Evolutionary conservation across 1,140 invertebrate species (phyloP).

Genomic region (Nephotettix cincticeps): DNA sequence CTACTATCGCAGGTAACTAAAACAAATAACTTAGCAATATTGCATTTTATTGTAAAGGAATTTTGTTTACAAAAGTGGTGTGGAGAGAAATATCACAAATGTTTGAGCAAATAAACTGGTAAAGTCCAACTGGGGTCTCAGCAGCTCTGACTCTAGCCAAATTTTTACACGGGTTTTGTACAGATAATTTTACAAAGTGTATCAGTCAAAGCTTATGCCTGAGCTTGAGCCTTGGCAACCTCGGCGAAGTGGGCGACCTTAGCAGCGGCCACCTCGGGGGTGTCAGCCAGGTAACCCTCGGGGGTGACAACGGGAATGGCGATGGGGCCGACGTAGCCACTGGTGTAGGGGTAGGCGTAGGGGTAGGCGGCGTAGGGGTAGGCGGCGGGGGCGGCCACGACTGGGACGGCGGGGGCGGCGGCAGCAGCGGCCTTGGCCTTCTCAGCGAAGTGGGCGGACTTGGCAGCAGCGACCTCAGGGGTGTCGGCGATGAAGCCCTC

Average conservation of each 20-base stretch:
- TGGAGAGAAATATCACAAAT: too few species aligned
- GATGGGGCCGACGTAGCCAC: slow-evolving; percentile 33
- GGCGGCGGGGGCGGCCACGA: slow-evolving; percentile 1
- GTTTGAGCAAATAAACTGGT: too few species aligned
- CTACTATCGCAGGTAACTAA: too few species aligned
- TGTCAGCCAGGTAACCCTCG: slow-evolving; percentile 59
- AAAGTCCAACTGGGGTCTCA: slow-evolving; percentile 28
- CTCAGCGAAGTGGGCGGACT: slow-evolving; percentile 50
- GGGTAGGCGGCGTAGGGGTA: slow-evolving; percentile 28
- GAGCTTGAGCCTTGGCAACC: slow-evolving; percentile 32
- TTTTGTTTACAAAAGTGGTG: too few species aligned
- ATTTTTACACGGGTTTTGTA: background rate
- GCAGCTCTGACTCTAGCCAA: slow-evolving; percentile 20
- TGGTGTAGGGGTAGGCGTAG: slow-evolving; percentile 30
- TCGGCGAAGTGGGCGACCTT: slow-evolving; percentile 57
- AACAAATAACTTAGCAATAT: too few species aligned
- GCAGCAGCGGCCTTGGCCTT: slow-evolving; percentile 10
- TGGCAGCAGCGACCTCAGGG: slow-evolving; percentile 53
- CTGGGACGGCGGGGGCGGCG: slow-evolving; percentile 9
- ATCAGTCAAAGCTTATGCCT: background rate
- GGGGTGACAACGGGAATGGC: slow-evolving; percentile 48
- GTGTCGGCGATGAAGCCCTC: slow-evolving; percentile 52
- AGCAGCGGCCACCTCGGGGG: slow-evolving; percentile 59
- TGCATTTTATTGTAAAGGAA: too few species aligned
- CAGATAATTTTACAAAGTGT: too few species aligned